phyloP scores from a whole-genome alignment of 2,888 invertebrate genomes.

The Sisyra terminalis region DNA sequence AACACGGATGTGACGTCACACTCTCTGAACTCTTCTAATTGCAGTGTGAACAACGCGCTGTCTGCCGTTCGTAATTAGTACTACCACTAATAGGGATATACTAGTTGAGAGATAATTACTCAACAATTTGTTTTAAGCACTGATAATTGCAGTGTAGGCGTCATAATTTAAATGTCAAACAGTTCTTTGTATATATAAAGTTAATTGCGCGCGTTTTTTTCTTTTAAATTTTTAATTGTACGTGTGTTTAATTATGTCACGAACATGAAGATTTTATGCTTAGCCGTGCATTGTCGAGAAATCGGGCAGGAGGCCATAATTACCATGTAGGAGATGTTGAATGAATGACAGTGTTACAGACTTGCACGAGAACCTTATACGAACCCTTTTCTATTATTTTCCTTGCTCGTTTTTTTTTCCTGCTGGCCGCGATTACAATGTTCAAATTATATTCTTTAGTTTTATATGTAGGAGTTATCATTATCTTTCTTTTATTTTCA shows the following conservation, averaged over 20 bases:
- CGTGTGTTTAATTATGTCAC: slow-evolving; percentile 3
- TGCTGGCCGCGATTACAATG: no score
- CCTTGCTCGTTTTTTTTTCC: no score
- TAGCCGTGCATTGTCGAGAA: not conserved
- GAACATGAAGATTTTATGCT: not conserved
- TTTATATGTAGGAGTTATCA: no score
- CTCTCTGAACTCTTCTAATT: slow-evolving; percentile 3
- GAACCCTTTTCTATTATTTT: no score
- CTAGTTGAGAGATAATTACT: slow-evolving; percentile 8
- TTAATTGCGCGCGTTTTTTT: slow-evolving; percentile 2
- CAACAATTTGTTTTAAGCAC: slow-evolving; percentile 8
- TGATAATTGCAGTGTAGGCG: slow-evolving; percentile 8
- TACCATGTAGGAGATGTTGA: no score
- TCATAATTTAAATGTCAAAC: slow-evolving; percentile 8
- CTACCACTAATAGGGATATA: slow-evolving; percentile 9
- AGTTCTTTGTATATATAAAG: slow-evolving; percentile 1
- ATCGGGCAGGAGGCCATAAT: no score
- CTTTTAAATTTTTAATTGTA: slow-evolving; percentile 1
- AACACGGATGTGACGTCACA: slow-evolving; percentile 9
- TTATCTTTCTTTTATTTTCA: no score
- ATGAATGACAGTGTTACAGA: no score
- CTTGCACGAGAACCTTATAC: no score
- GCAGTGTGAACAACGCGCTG: slow-evolving; percentile 5
- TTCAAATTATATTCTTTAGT: no score
- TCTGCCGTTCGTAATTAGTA: slow-evolving; percentile 6